Evolutionary conservation across 2,888 invertebrate genomes (phyloP), one percentile per base, ranked within the genome.

Genomic region (Miltochrista miniata): DNA sequence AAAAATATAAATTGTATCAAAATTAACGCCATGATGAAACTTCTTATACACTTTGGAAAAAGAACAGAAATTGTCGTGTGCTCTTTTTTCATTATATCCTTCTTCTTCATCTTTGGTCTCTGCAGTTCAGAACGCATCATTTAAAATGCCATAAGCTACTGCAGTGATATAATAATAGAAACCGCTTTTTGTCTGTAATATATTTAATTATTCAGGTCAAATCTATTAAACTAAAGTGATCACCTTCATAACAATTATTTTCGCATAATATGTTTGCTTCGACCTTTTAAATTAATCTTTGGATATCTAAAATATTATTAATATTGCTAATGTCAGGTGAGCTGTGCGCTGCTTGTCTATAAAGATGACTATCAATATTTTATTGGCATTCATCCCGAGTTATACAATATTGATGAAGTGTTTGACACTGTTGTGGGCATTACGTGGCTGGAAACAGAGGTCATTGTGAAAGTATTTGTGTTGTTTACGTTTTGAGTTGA

Each of bases 201-300:
- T 45, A 33, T 45, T 45, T 29, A 38, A 34, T 10, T 36, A 59
- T 51, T 37, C 41, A 52, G 49, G 56, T 48, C 50, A 50, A 56
- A 39, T 13, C 43, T 14, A 49, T 59, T 42, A 41, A 10, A 36
- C 7, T 2, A 42, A 30, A 48, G 62, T 36, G 18, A 29, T 54
- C 49, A 43, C 51, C 61, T 62, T 62, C 49, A 44, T 43, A 13
- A 38, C 35, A 34, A 54, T 56, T 51, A 46, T 59, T 45, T 49
- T 37, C 43, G 29, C 45, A 51, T 48, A 39, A 49, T 52, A 37
- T 31, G 12, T 45, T 48, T 35, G 34, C 33, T 33, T 47, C 13
- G 38, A 47, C 35, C 38, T 31, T 43, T 50, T 45, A 47, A 33
- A 45, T 45, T 52, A 45, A 12, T 45, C 40, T 44, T 52, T 38